These are phyloP conservation scores for Lysandra coridon DNA, from an alignment of 2,888 invertebrate genomes.

Conservation along the genomic window DNA sequence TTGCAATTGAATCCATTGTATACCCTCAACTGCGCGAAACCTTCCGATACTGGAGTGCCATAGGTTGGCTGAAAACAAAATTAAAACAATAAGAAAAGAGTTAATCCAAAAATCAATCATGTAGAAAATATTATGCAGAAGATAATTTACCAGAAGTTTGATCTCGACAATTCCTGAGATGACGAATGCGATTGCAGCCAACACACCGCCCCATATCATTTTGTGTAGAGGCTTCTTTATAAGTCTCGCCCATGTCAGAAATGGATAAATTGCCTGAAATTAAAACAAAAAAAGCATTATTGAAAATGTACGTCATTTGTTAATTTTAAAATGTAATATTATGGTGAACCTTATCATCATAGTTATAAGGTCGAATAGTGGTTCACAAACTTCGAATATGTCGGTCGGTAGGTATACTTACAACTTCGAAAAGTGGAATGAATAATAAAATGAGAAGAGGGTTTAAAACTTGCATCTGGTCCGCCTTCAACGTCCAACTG, in stretches of 20 bases:
- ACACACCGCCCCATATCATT: constrained; percentile 91
- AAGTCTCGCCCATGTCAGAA: constrained; percentile 84
- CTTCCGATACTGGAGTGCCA: constrained; percentile 77
- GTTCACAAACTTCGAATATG: no score
- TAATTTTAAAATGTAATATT: not conserved
- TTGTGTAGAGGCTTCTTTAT: constrained; percentile 90
- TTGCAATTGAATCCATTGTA: constrained; percentile 85
- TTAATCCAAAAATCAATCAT: no score
- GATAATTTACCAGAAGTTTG: constrained; percentile 81
- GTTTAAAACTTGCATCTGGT: constrained; percentile 97
- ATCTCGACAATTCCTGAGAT: constrained; percentile 93
- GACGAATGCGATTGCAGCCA: constrained; percentile 93
- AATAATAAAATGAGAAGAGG: constrained; percentile 91
- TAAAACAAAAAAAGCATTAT: not conserved
- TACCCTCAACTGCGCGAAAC: constrained; percentile 83
- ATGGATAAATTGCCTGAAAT: constrained; percentile 86
- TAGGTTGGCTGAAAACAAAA: constrained; percentile 76
- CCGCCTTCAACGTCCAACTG: constrained; percentile 89
- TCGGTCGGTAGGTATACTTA: no score
- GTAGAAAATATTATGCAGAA: no score
- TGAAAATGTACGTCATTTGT: not conserved
- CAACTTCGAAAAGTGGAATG: constrained; percentile 88
- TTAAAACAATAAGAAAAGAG: not conserved
- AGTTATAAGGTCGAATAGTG: no score
- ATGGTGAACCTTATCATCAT: no score